These are phyloP conservation scores for Pachliopta kotzebuea DNA, from an alignment of 2,888 invertebrate species.

Conservation along the genomic window DNA sequence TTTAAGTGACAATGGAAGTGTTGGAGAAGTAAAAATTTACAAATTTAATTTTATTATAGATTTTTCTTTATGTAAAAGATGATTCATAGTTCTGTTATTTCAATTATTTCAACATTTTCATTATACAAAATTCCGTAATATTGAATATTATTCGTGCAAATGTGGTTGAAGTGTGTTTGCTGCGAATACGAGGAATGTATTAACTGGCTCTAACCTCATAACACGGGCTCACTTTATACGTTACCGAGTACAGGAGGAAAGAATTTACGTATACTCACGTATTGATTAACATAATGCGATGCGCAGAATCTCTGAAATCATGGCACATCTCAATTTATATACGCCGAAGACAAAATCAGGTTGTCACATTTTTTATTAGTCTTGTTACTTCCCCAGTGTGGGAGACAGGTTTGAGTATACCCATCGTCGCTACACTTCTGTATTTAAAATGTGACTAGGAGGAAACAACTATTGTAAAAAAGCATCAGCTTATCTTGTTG, in stretches of 20 bases:
- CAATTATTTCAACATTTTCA: conserved; percentile 1
- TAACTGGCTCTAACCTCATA: conserved; percentile 6
- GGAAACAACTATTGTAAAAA: too few relatives aligned
- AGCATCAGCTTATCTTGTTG: too few relatives aligned
- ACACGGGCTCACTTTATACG: not conserved
- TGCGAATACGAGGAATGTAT: conserved; percentile 18
- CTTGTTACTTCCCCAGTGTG: too few relatives aligned
- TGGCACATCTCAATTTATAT: conserved; percentile 5
- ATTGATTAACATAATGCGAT: conserved; percentile 9
- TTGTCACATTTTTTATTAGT: not conserved
- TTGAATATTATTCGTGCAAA: conserved; percentile 5
- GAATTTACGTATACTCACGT: conserved; percentile 8
- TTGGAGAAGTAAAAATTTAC: not conserved
- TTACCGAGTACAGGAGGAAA: not conserved
- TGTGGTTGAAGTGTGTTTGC: conserved; percentile 6
- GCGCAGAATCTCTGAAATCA: conserved; percentile 9
- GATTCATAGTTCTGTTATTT: too few relatives aligned
- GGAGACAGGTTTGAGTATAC: too few relatives aligned
- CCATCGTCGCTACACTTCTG: too few relatives aligned
- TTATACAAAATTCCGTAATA: conserved; percentile 16
- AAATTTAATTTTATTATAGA: not conserved
- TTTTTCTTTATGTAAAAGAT: not conserved
- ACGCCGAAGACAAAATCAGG: not conserved
- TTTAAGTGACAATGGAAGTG: not conserved
- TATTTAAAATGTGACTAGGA: too few relatives aligned